Percentiles rank a stretch among this genome's conserved stretches.
phyloP scores from a whole-genome alignment of 1,140 invertebrate species.

The Alviniconcha marisindica region DNA sequence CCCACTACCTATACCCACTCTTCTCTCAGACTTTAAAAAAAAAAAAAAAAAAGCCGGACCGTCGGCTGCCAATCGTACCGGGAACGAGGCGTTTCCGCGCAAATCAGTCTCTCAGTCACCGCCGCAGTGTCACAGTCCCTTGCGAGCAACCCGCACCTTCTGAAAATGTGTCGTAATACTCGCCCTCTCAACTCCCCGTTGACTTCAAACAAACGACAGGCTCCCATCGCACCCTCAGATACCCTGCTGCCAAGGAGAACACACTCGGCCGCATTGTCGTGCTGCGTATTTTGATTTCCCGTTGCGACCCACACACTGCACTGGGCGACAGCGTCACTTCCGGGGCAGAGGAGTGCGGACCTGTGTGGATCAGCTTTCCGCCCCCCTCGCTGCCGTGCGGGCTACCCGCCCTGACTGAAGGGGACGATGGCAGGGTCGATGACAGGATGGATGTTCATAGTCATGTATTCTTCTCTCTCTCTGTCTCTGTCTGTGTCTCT shows the following conservation, averaged over 20 bases:
- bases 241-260: neutral
- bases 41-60: neutral
- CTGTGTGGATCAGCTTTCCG: neutral
- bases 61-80: neutral
- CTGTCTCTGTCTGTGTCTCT: neutral
- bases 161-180: neutral
- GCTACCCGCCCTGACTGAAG: neutral
- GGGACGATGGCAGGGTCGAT: neutral
- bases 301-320: neutral
- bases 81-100: neutral
- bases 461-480: neutral
- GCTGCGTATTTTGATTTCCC: conserved; percentile 15
- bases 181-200: neutral
- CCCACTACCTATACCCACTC: neutral
- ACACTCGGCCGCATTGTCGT: conserved; percentile 21
- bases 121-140: neutral
- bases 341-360: neutral
- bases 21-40: neutral
- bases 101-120: neutral
- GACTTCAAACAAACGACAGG: conserved; percentile 1
- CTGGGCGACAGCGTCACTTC: conserved; percentile 1
- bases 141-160: neutral
- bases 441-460: neutral
- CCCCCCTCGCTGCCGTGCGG: neutral
- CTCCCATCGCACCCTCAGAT: neutral